Conservation (phyloP, 2,113 vertebrate genomes). For the Mirza zaza region DNA sequence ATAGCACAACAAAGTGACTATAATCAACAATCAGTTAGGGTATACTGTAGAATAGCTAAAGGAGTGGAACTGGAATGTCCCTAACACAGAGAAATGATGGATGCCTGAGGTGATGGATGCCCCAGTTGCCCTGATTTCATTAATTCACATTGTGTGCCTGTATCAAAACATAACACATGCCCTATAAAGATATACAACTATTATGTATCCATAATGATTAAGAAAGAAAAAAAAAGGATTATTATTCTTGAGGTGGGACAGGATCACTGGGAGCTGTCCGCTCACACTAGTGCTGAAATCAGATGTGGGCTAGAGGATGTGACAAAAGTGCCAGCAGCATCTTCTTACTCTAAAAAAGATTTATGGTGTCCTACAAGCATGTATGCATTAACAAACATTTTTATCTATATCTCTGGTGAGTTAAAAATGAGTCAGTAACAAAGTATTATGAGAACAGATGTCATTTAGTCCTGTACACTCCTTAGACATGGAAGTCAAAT, state of each 20-base stretch:
- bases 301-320: background rate
- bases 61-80: no score
- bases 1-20: no score
- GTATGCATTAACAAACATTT: background rate
- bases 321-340: background rate
- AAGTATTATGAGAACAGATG: constrained; percentile 22
- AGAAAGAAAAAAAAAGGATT: no score
- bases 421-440: constrained; percentile 14
- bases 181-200: no score
- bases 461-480: background rate
- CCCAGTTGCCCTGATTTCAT: no score
- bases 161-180: no score
- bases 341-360: background rate
- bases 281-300: background rate
- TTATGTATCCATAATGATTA: no score
- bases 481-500: background rate
- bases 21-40: no score
- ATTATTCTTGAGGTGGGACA: background rate
- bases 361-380: background rate
- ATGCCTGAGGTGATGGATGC: no score
- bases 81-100: no score
- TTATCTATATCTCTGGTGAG: background rate
- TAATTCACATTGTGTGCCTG: no score
- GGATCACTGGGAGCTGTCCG: background rate
- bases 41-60: no score